These are phyloP conservation scores for Drosophila neotestacea DNA, from an alignment of 2,888 invertebrate genomes.

Conservation along the genomic window DNA sequence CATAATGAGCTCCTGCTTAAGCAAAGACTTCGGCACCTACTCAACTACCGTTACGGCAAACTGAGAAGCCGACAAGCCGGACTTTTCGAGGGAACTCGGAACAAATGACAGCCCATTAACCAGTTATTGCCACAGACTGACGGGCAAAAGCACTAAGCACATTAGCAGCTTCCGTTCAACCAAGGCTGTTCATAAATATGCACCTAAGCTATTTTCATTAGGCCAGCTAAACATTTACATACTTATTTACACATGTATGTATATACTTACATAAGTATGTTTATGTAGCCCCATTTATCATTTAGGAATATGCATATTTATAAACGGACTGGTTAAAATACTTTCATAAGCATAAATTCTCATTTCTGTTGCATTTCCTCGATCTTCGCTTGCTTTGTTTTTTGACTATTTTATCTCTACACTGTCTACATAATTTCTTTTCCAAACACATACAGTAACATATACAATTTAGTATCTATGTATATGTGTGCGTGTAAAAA, in stretches of 20 bases:
- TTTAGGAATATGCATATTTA: conserved; percentile 51
- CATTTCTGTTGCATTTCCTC: conserved; percentile 78
- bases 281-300: conserved; percentile 45
- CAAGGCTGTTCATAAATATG: conserved; percentile 68
- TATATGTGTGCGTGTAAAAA: conserved; percentile 12
- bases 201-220: conserved; percentile 55
- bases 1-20: conserved; percentile 56
- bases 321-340: conserved; percentile 56
- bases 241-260: neutral
- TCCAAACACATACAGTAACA: conserved; percentile 21
- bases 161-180: conserved; percentile 71
- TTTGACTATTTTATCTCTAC: conserved; percentile 61
- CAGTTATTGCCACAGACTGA: conserved; percentile 72
- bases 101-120: conserved; percentile 75
- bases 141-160: conserved; percentile 69
- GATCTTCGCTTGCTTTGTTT: conserved; percentile 57
- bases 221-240: conserved; percentile 12
- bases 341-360: conserved; percentile 76
- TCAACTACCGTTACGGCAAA: neutral
- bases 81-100: conserved; percentile 10
- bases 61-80: conserved; percentile 35
- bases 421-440: conserved; percentile 64
- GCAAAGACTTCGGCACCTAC: neutral
- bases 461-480: conserved; percentile 24
- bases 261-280: neutral